phyloP scores from a whole-genome alignment of 2,797 vertebrate species.

The Leontocebus nigricollis region DNA sequence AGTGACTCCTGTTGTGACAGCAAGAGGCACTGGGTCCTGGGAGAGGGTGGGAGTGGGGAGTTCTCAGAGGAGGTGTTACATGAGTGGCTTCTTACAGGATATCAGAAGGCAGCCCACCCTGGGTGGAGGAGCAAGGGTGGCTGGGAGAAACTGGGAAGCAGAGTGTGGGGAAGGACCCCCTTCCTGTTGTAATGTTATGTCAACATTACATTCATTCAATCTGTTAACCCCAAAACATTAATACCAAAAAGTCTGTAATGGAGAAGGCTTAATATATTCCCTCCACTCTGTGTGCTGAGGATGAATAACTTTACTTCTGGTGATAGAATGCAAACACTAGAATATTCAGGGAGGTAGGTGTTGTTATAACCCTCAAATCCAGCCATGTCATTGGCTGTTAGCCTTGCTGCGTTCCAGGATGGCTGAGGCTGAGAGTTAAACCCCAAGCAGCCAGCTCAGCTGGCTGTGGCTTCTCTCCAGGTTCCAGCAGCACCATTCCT shows the following conservation, averaged over 20 bases:
- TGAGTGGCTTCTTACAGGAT: neutral
- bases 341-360: neutral
- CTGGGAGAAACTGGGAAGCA: fast-evolving
- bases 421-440: neutral
- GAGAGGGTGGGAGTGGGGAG: neutral
- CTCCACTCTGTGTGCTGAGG: neutral
- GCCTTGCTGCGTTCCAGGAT: fast-evolving
- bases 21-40: fast-evolving
- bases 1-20: fast-evolving
- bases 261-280: fast-evolving
- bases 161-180: neutral
- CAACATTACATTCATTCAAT: fast-evolving
- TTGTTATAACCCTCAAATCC: fast-evolving
- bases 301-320: neutral
- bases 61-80: fast-evolving
- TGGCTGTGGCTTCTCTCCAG: fast-evolving
- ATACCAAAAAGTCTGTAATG: fast-evolving
- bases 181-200: fast-evolving
- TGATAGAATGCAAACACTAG: neutral
- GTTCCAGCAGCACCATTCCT: fast-evolving
- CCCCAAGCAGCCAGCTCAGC: neutral
- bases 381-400: neutral
- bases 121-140: no score
- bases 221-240: fast-evolving
- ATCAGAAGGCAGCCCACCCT: neutral